These are phyloP conservation scores for Mastacembelus armatus DNA, from an alignment of 2,797 vertebrate genomes.

Conservation along the genomic window DNA sequence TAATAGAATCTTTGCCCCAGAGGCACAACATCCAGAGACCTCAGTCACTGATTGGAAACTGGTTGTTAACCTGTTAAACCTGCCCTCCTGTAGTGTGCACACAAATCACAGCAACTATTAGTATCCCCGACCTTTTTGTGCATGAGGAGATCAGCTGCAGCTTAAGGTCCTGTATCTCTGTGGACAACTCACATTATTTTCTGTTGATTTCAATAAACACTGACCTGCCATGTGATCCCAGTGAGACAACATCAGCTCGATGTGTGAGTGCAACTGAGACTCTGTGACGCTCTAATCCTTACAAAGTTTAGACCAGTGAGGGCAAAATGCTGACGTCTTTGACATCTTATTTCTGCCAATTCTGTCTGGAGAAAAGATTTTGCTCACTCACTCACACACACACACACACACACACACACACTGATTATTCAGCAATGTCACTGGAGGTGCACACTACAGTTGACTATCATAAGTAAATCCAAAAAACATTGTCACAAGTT, in stretches of 20 bases:
- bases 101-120: background rate
- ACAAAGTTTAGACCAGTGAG: background rate
- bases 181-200: background rate
- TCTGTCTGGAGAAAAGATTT: conserved; percentile 36
- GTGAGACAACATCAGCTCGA: background rate
- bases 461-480: background rate
- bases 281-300: conserved; percentile 30
- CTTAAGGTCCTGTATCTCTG: background rate
- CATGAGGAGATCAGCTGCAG: background rate
- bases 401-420: background rate
- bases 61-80: background rate
- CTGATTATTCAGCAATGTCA: conserved; percentile 26
- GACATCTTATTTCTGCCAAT: conserved; percentile 25
- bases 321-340: conserved; percentile 21
- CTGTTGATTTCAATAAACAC: conserved; percentile 1
- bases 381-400: background rate
- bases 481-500: conserved; percentile 7
- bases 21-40: background rate
- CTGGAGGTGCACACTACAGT: background rate
- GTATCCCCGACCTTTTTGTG: background rate
- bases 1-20: background rate
- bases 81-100: background rate
- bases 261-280: background rate
- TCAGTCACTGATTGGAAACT: background rate
- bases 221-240: conserved; percentile 20